Evolutionary conservation across 2,888 invertebrate genomes (phyloP).

Genomic region (Papilio gigon): DNA sequence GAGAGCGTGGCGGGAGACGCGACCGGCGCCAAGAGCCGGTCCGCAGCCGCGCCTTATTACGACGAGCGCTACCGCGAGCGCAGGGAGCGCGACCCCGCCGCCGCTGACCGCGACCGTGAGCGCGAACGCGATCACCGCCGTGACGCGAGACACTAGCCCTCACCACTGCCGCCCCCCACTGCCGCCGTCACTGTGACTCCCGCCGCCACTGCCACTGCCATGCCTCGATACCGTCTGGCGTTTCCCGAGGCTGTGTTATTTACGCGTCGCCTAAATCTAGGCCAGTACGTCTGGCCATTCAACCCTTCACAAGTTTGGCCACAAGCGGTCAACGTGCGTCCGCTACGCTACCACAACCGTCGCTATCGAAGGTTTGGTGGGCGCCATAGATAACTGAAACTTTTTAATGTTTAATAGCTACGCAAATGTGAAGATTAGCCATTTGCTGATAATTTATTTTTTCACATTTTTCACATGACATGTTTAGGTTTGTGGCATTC

Average conservation of each 20-base stretch:
- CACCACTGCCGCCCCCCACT: background rate
- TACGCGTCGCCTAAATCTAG: background rate
- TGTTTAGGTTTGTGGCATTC: no score
- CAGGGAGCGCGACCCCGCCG: conserved; percentile 83
- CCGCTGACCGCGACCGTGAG: conserved; percentile 83
- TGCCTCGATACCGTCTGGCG: background rate
- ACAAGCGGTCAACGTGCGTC: background rate
- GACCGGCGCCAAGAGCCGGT: conserved; percentile 80
- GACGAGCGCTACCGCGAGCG: conserved; percentile 91
- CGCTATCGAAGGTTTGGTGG: background rate
- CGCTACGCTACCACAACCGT: background rate
- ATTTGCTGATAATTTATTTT: no score
- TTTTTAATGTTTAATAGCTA: no score
- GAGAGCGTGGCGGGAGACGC: conserved; percentile 77
- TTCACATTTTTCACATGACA: no score
- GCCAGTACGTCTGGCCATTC: background rate
- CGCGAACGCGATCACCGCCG: conserved; percentile 73
- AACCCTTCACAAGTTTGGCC: background rate
- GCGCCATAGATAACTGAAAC: background rate
- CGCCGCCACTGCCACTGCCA: background rate
- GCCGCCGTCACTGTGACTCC: background rate
- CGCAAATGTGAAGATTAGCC: no score
- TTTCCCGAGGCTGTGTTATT: background rate
- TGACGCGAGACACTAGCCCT: conserved; percentile 59
- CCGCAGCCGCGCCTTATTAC: conserved; percentile 86